These are phyloP conservation scores for Vesta saturnalis DNA, from an alignment of 2,888 invertebrate genomes.

Conservation along the genomic window DNA sequence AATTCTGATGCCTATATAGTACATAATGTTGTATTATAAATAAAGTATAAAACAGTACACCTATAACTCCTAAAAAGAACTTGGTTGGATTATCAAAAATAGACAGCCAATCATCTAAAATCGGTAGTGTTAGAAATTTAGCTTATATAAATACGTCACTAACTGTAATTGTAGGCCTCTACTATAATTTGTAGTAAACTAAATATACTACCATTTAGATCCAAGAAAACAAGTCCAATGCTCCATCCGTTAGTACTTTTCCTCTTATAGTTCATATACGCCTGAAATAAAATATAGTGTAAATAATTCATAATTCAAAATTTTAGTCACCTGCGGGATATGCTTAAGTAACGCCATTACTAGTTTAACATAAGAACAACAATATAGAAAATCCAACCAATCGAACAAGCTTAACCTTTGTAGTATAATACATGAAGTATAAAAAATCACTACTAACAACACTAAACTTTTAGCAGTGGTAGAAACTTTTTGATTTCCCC, in stretches of 20 bases:
- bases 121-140: conserved; percentile 35
- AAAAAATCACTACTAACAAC: conserved; percentile 68
- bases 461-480: conserved; percentile 76
- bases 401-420: conserved; percentile 71
- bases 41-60: conserved; percentile 93
- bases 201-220: conserved; percentile 93
- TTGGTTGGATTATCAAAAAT: conserved; percentile 98
- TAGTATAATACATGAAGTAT: conserved; percentile 74
- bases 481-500: conserved; percentile 87
- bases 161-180: conserved; percentile 90
- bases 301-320: background rate
- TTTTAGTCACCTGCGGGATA: conserved; percentile 94
- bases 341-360: conserved; percentile 97
- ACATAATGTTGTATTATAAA: conserved; percentile 98
- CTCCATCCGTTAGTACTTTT: conserved; percentile 99
- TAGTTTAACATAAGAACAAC: conserved; percentile 95
- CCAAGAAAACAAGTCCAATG: conserved; percentile 96
- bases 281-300: conserved; percentile 66
- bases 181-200: conserved; percentile 97
- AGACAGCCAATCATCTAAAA: conserved; percentile 93
- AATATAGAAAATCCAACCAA: conserved; percentile 94
- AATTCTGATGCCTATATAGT: conserved; percentile 78
- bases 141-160: conserved; percentile 37
- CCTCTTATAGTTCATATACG: conserved; percentile 93
- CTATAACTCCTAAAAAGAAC: conserved; percentile 97